Evolutionary conservation across 2,797 vertebrate species (phyloP).

Genomic region (Ambastaia sidthimunki): DNA sequence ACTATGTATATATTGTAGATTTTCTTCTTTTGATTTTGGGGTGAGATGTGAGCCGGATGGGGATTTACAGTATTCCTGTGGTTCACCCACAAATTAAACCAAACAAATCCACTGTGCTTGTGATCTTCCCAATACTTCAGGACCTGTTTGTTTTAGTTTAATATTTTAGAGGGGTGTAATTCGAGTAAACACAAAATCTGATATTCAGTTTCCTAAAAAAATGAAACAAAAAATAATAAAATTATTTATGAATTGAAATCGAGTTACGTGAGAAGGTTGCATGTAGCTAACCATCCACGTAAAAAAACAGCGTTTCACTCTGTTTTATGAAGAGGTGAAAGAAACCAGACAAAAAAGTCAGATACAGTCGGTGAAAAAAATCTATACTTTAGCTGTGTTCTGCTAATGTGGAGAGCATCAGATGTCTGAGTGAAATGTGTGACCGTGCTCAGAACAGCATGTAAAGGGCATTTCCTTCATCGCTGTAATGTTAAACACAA

Average conservation of each 20-base stretch:
- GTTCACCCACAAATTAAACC: neutral
- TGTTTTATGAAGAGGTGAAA: conserved; percentile 67
- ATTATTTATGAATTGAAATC: neutral
- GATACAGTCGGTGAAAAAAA: conserved; percentile 63
- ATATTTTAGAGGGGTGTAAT: neutral
- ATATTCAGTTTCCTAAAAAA: neutral
- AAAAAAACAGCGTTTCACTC: conserved; percentile 76
- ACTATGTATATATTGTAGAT: too few species aligned
- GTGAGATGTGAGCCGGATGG: too few species aligned
- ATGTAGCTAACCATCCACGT: conserved; percentile 46
- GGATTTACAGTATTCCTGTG: neutral
- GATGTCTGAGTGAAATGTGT: conserved; percentile 77
- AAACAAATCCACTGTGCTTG: neutral
- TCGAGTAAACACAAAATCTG: neutral
- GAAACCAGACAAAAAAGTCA: conserved; percentile 21
- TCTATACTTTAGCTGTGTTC: conserved; percentile 83
- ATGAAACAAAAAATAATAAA: neutral
- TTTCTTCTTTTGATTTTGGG: too few species aligned
- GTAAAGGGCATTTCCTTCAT: conserved; percentile 70
- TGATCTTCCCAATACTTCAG: neutral
- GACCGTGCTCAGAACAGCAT: conserved; percentile 52
- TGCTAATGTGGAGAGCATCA: conserved; percentile 82
- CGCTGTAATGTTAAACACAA: conserved; percentile 74
- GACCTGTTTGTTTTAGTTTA: neutral
- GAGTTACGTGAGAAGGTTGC: neutral